Evolutionary conservation across 2,113 vertebrate species (phyloP), one percentile per base, ranked within the genome.

Genomic region (Butorides virescens): DNA sequence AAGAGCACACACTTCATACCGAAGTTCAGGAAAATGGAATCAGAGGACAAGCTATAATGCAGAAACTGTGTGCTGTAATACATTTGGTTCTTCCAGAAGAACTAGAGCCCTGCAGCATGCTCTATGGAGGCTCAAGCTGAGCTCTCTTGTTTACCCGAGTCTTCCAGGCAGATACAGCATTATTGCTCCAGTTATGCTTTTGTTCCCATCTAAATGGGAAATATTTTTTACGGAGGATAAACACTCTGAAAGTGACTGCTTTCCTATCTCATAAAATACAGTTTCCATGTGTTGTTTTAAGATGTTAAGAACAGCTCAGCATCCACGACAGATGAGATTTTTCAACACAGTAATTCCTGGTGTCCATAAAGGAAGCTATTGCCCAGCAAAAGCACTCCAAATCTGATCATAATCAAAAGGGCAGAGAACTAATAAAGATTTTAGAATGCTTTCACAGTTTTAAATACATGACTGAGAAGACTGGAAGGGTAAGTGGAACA

Each of bases 61-160:
- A 80, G 29, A 77, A 95, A 49, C 5, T 25, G 15, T 1, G 2
- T 46, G 73, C 42, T 29, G 4, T 5, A 62, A 42, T 10, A 10
- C 21, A 39, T 32, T 52, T 52, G 39, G 22, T 17, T 50, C 22
- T 39, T 78, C 30, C 53, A 83, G 36, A 74, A 47, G 32, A 94
- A 76, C 25, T 12, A 37, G 25, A 78, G 77, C 11, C 7, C 67
- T 1, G 2, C 10, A 88, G 78, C 0, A 0, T 32, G 23, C 58
- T 72, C 71, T 37, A 68, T 16, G 77, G 23, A 84, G 68, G 62
- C 72, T 80, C 42, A 58, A 62, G 34, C 10, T 71, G 67, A 88
- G 21, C 30, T 86, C 25, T 32, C 17, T 25, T 37, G 42, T 36
- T 77, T 65, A 55, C 19, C 39, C 2, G 2, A 25, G 34, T 70